A percentile compares a stretch with the other conserved stretches of the same genome.
phyloP scores from a whole-genome alignment of 2,797 vertebrate genomes.

The Oophaga sylvatica region DNA sequence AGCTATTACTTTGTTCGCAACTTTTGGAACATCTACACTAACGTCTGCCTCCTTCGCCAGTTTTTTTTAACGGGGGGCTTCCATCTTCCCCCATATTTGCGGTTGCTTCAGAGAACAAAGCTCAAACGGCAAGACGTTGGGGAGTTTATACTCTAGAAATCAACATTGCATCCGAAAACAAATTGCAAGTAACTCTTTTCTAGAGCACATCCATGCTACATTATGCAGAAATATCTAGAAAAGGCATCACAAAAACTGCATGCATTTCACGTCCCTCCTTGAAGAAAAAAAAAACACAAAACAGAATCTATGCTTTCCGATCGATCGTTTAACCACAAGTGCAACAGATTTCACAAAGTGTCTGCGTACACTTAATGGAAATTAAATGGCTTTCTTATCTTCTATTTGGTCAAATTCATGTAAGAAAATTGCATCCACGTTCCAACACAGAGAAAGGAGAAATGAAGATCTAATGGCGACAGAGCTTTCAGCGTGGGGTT shows the following conservation, averaged over 20 bases:
- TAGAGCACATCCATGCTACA: conserved; percentile 7
- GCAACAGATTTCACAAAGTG: conserved; percentile 41
- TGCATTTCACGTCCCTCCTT: not conserved
- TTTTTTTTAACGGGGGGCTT: conserved; percentile 89
- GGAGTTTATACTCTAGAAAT: conserved; percentile 18
- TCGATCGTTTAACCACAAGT: conserved; percentile 10
- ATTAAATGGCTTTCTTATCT: conserved; percentile 22
- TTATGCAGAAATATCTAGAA: not conserved
- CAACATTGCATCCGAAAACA: not conserved
- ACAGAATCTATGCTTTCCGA: not conserved
- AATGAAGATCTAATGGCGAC: conserved; percentile 52
- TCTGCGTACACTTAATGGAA: not conserved
- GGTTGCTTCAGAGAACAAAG: conserved; percentile 71
- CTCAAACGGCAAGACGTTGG: not conserved
- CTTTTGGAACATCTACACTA: conserved; percentile 79
- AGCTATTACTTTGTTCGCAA: conserved; percentile 78
- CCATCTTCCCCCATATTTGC: conserved; percentile 79
- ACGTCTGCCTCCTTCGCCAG: conserved; percentile 88
- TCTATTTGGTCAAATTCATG: conserved; percentile 30
- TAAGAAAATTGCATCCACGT: conserved; percentile 39
- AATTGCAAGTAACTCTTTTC: not conserved
- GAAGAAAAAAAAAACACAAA: not conserved
- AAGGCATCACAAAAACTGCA: not conserved
- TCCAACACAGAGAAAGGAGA: not conserved
- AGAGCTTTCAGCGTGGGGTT: conserved; percentile 43